These are phyloP conservation scores for Pammene fasciana DNA, from an alignment of 2,888 invertebrate species.

Conservation along the genomic window DNA sequence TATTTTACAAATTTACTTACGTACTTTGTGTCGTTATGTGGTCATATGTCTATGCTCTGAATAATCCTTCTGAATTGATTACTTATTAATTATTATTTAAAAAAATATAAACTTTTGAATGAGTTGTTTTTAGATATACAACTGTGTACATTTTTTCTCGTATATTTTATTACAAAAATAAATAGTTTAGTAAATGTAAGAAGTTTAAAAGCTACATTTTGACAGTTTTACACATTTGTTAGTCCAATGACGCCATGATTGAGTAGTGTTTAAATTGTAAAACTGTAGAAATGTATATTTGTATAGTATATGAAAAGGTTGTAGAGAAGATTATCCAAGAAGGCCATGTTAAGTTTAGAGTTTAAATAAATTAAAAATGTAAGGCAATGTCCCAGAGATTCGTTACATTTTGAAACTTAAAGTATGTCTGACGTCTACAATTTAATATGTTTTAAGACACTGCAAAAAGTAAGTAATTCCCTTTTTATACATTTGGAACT, in stretches of 20 bases:
- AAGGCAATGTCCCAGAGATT: conserved; percentile 34
- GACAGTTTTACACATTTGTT: conserved; percentile 24
- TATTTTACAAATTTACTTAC: too few relatives aligned
- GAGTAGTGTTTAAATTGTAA: not conserved
- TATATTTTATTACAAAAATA: conserved; percentile 13
- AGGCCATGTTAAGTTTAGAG: conserved; percentile 34
- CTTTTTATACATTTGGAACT: too few relatives aligned
- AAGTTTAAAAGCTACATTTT: conserved; percentile 21
- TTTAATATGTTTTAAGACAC: too few relatives aligned
- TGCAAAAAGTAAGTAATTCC: too few relatives aligned
- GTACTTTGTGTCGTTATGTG: too few relatives aligned
- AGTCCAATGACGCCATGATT: not conserved
- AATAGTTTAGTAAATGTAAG: conserved; percentile 1
- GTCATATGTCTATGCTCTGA: too few relatives aligned
- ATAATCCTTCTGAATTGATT: too few relatives aligned
- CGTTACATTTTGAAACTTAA: conserved; percentile 15
- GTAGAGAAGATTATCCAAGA: conserved; percentile 14
- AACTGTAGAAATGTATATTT: conserved; percentile 25
- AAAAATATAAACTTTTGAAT: too few relatives aligned
- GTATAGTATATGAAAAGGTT: conserved; percentile 29
- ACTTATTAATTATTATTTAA: too few relatives aligned
- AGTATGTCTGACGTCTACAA: not conserved
- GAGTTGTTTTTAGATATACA: not conserved
- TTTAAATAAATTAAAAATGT: conserved; percentile 20
- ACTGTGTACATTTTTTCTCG: not conserved